Conservation (phyloP, 2,113 vertebrate genomes). For the Leucopternis melanops region DNA sequence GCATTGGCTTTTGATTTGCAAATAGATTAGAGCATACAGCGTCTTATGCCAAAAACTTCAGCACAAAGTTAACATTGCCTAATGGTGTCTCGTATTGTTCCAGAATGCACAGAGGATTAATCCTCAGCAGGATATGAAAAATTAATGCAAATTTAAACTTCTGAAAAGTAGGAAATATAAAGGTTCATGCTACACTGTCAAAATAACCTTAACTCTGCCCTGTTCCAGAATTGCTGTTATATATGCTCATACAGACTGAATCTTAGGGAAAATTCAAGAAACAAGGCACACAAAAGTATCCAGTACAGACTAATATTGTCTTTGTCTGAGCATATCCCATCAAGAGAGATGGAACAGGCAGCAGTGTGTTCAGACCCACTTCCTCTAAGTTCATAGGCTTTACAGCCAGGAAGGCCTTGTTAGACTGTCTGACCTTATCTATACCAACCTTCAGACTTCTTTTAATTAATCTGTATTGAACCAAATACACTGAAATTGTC, state of each 20-base stretch:
- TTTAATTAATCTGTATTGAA: not conserved
- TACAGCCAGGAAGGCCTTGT: not conserved
- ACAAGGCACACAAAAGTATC: not conserved
- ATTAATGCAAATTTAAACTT: not conserved
- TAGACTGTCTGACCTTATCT: not conserved
- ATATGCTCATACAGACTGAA: not conserved
- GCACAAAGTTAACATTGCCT: conserved; percentile 35
- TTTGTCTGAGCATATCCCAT: not conserved
- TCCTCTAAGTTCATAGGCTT: not conserved
- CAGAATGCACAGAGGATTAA: conserved; percentile 9
- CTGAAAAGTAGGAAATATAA: not conserved
- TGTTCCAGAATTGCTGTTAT: not conserved
- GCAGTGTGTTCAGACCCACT: not conserved
- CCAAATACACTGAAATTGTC: not conserved
- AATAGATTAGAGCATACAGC: conserved; percentile 46
- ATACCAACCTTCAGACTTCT: not conserved
- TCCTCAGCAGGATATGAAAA: not conserved
- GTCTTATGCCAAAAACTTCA: conserved; percentile 27
- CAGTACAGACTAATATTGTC: not conserved
- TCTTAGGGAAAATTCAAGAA: not conserved
- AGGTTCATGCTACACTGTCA: not conserved
- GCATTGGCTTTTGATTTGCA: conserved; percentile 50
- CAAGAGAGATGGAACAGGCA: not conserved
- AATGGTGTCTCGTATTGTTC: not conserved
- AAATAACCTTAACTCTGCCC: not conserved